Evolutionary conservation across 2,113 vertebrate species (phyloP), one percentile per base, ranked within the genome.

Genomic region (Beaufortia kweichowensis): DNA sequence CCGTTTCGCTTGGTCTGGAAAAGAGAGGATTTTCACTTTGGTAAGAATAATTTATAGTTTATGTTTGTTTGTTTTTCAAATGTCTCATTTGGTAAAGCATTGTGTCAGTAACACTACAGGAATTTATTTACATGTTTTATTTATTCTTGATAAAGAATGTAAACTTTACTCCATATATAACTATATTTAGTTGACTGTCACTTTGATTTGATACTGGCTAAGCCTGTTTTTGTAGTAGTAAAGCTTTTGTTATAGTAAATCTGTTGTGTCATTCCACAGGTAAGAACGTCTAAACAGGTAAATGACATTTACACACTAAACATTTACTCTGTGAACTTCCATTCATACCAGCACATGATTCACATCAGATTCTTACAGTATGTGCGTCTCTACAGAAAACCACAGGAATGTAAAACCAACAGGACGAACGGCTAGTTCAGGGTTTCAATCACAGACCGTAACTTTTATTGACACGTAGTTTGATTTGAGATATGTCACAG

Each of bases 401-500:
- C 29, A 56, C 79, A 71, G 55, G 68, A 64, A 77, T 61, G 72
- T 64, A 72, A 62, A 29, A 63, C 66, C 59, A 76, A 24, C 78
- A 79, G 75, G 67, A 66, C 29, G 6, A 60, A 64, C 43, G 55
- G 0, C 77, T 63, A 28, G 35, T 62, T 50, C 23, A 23, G 24
- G 24, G 35, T 33, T 24, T 41, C 5, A 39, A n/a, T 21, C 41
- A 33, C n/a, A 29, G 46, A 23, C 46, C 57, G n/a, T 68, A 77
- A 77, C 39, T 31, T 39, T 72, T 33, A 23, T 71, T 60, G 61
- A 50, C 60, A 82, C 79, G 62, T 17, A 39, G 10, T 75, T 73
- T 74, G 55, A 28, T 82, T 84, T 86, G 84, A 84, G 81, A 57
- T 57, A 29, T 1, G 48, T 53, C 48, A 53, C 48, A 7, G 48